These are phyloP conservation scores for Barypeithes pellucidus DNA, from an alignment of 2,888 invertebrate genomes.

Conservation along the genomic window DNA sequence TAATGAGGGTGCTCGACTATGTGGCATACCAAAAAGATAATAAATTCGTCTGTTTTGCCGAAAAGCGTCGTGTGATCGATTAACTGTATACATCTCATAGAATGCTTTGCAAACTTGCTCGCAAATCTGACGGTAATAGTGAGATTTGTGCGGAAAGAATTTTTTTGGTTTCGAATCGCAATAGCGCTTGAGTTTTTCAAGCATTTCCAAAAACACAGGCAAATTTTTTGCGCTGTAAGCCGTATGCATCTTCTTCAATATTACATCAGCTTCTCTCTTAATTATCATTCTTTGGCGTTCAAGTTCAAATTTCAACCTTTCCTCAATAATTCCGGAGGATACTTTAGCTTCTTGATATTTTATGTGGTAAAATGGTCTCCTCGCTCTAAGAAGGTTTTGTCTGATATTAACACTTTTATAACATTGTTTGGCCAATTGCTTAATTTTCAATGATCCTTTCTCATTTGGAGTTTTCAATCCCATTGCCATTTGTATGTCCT, in stretches of 20 bases:
- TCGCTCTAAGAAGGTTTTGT: slow-evolving; percentile 69
- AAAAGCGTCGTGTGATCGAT: slow-evolving; percentile 56
- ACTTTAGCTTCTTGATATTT: slow-evolving; percentile 66
- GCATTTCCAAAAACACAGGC: slow-evolving; percentile 60
- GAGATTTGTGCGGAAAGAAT: slow-evolving; percentile 68
- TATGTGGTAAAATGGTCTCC: slow-evolving; percentile 70
- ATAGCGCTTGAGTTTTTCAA: slow-evolving; percentile 67
- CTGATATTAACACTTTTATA: slow-evolving; percentile 65
- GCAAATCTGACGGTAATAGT: slow-evolving; percentile 68
- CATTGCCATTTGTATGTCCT: slow-evolving; percentile 62
- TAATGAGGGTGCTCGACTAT: slow-evolving; percentile 64
- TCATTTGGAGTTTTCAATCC: slow-evolving; percentile 68
- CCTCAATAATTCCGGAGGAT: slow-evolving; percentile 63
- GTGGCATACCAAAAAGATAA: slow-evolving; percentile 64
- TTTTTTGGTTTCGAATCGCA: slow-evolving; percentile 68
- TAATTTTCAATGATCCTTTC: slow-evolving; percentile 36
- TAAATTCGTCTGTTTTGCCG: slow-evolving; percentile 65
- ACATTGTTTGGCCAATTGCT: slow-evolving; percentile 62
- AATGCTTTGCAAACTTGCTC: slow-evolving; percentile 68
- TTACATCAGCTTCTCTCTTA: slow-evolving; percentile 66
- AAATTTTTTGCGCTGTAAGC: slow-evolving; percentile 61
- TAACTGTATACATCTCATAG: slow-evolving; percentile 69
- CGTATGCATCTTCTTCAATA: slow-evolving; percentile 65
- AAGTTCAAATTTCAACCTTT: slow-evolving; percentile 63
- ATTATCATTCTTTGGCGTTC: slow-evolving; percentile 64